Percentiles rank a stretch among this genome's conserved stretches.
Conservation (phyloP, 2,797 vertebrate species). For the Allobates femoralis region DNA sequence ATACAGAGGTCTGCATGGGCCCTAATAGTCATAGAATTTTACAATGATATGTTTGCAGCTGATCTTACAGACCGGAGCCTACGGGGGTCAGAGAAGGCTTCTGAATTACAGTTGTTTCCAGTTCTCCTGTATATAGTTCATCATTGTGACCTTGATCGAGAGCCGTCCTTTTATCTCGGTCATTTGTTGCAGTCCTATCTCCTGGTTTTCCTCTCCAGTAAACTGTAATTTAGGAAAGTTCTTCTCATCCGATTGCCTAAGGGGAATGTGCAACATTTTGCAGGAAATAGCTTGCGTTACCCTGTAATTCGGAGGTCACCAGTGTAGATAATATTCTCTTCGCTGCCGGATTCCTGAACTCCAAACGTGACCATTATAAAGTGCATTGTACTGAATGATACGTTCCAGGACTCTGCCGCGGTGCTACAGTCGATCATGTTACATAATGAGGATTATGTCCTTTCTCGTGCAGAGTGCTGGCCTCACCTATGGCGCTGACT, state of each 20-base stretch:
- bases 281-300: constrained; percentile 40
- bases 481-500: background rate
- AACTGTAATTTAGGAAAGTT: constrained; percentile 22
- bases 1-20: too few relatives aligned
- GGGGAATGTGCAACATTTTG: constrained; percentile 24
- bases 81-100: background rate
- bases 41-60: too few relatives aligned
- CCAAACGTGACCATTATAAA: background rate
- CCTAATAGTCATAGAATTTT: too few relatives aligned
- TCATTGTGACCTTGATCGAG: background rate
- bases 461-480: too few relatives aligned
- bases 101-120: constrained; percentile 20
- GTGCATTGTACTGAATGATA: constrained; percentile 8
- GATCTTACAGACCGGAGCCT: background rate
- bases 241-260: background rate
- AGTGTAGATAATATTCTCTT: background rate
- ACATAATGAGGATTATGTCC: constrained; percentile 7
- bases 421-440: background rate
- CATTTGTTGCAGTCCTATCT: constrained; percentile 15
- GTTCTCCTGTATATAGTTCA: background rate
- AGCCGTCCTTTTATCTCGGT: background rate
- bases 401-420: background rate
- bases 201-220: constrained; percentile 1
- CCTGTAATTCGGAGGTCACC: constrained; percentile 17
- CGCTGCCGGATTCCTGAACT: constrained; percentile 18